Base-by-base conservation (phyloP, 1,140 invertebrate genomes). In the Zaprionus capensis region DNA sequence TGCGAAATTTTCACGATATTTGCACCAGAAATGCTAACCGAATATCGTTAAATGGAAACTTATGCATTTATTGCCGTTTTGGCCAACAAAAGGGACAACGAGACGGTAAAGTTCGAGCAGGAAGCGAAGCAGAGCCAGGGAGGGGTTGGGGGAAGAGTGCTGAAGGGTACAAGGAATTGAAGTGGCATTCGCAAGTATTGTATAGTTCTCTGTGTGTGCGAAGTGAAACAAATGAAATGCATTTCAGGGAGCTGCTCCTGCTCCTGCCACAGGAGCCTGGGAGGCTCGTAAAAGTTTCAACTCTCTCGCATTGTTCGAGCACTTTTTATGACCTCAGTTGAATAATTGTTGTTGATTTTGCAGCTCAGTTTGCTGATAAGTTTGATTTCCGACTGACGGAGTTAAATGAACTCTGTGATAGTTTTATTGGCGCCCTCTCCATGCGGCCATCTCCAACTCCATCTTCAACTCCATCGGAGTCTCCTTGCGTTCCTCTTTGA, bases 1-100 rank as follows among this genome's bases (percentile, higher is more conserved):
- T 63, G 82, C 56, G 38, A 58, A 53, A 71, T 62, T 65, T 74
- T 55, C 55, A 80, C 36, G 68, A 57, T 67, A 72, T 67, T 64
- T 62, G 56, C 36, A 38, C 61, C 46, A 74, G 59, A 57, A 85
- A 76, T 76, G 81, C 41, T 79, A 88, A 88, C 84, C 90, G 81
- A 88, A 88, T 88, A 88, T 90, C 85, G 85, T 88, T 91, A 88
- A 88, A 90, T 81, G 70, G 70, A 85, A 90, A 90, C 85, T 88
- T 88, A 85, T 88, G 86, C 85, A 88, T 90, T 88, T 88, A 88
- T 88, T 88, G 85, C 69, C 69, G 44, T 84, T 78, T 80, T 76
- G 66, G 67, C 68, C 44, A 70, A 31, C 41, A 56, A 71, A 68
- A 61, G 70, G 57, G 57, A 81, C 68, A 34, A 57, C 22, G 36